Conservation (phyloP, 2,888 invertebrate genomes). For the Parthenolecanium corni region DNA sequence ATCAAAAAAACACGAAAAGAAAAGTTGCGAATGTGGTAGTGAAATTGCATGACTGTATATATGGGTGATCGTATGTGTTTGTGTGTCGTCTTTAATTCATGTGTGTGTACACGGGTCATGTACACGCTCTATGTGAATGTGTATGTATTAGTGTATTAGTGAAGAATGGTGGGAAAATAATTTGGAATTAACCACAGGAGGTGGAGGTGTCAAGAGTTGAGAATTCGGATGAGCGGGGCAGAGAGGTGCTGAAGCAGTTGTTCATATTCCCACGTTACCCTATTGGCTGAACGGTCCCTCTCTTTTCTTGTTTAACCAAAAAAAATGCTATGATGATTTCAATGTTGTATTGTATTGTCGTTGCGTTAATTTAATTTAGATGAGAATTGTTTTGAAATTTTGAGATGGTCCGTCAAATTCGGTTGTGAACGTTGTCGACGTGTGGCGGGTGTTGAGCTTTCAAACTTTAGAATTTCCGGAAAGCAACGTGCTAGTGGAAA, state of each 20-base stretch:
- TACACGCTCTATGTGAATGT: too few relatives aligned
- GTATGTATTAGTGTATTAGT: neutral
- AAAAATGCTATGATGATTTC: constrained; percentile 24
- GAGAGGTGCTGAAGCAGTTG: constrained; percentile 24
- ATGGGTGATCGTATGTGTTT: too few relatives aligned
- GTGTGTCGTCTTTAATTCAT: too few relatives aligned
- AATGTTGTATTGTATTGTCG: constrained; percentile 10
- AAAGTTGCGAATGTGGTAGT: too few relatives aligned
- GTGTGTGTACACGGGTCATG: too few relatives aligned
- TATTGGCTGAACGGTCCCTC: constrained; percentile 23
- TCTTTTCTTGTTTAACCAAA: constrained; percentile 25
- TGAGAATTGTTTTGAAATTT: constrained; percentile 9
- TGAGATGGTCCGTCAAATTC: constrained; percentile 1
- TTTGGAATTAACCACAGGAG: constrained; percentile 21
- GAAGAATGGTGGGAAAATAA: constrained; percentile 23
- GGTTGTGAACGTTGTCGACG: neutral
- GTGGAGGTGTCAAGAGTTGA: constrained; percentile 26
- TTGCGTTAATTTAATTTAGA: constrained; percentile 14
- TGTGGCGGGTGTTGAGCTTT: neutral
- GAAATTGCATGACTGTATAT: too few relatives aligned
- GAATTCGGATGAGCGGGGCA: constrained; percentile 9
- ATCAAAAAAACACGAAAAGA: too few relatives aligned
- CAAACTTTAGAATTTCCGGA: neutral
- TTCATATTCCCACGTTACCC: constrained; percentile 26
- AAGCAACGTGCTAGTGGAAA: neutral